Evolutionary conservation across 2,797 vertebrate genomes (phyloP), one percentile per base, ranked within the genome.

Genomic region (Falco rusticolus): DNA sequence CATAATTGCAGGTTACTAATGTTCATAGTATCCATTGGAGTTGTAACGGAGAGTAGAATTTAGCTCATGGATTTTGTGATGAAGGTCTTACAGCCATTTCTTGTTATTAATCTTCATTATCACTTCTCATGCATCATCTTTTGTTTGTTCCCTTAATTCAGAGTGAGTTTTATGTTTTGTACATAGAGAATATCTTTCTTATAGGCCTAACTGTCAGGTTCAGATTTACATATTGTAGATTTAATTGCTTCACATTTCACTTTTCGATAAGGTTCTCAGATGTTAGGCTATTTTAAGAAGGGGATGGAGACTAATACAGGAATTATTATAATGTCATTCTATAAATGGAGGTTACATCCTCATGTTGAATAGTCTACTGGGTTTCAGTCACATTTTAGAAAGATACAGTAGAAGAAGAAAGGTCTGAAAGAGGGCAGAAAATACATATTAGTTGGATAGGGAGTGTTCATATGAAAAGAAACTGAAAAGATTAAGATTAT

Each of bases 201-300:
- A 92, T 68, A 91, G 90, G 76, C 84, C 93, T 81, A 76, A 65
- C 51, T 90, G 89, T 81, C 93, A 95, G 94, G 83, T 92, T 95
- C 76, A 96, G 88, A 96, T 94, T 97, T 93, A 85, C 50, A 31
- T 93, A 94, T 63, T 90, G 63, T 90, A 95, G 77, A 93, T 97
- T 96, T 97, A 97, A 97, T 96, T 97, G 96, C 94, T 96, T 97
- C 94, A 95, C 92, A 88, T 95, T 97, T 96, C 77, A 87, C 84
- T 96, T 96, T 95, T 95, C 95, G 89, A 96, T 96, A 93, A 96
- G 89, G 92, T 95, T 97, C 79, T 96, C 87, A 96, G 92, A 96
- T 94, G 91, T 95, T 94, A 95, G 90, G 59, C 66, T 91, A 87
- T 94, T 88, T 95, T 95, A 95, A 93, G 87, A 95, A 85, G 65